These are phyloP conservation scores for Brachyhypopomus occidentalis DNA, from an alignment of 2,113 vertebrate species.

Conservation along the genomic window DNA sequence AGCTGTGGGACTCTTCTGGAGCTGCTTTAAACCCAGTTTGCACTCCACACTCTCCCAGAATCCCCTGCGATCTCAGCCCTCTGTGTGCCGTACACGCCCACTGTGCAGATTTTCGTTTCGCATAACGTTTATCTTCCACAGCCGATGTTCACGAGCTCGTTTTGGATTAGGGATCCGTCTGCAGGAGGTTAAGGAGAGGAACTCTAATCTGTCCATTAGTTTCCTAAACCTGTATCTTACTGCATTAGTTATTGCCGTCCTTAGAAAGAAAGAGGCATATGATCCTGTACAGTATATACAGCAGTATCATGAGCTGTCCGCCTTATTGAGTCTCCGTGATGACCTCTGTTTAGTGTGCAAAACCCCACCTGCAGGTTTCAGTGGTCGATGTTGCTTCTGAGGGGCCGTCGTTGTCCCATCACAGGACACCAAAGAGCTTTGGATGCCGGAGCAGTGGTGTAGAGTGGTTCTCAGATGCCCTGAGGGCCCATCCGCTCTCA, in stretches of 20 bases:
- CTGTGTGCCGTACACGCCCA: background rate
- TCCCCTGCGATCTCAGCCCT: constrained; percentile 7
- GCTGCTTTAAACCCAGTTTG: constrained; percentile 28
- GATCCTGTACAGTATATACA: no score
- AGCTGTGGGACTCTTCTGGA: constrained; percentile 1
- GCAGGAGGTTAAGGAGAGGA: constrained; percentile 1
- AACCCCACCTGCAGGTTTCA: background rate
- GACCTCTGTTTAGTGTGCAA: background rate
- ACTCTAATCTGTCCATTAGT: background rate
- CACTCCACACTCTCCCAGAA: background rate
- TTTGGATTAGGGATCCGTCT: background rate
- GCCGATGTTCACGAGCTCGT: background rate
- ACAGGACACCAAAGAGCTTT: constrained; percentile 16
- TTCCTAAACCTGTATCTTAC: background rate
- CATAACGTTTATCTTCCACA: constrained; percentile 1
- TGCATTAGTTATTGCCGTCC: background rate
- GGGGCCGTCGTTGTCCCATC: constrained; percentile 25
- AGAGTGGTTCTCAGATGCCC: constrained; percentile 11
- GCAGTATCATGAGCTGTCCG: background rate
- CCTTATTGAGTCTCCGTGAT: background rate
- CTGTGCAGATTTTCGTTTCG: constrained; percentile 14
- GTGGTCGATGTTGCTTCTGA: background rate
- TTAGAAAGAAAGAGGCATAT: background rate
- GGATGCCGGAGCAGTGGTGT: constrained; percentile 23
- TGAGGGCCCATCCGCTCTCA: constrained; percentile 27